Base-by-base conservation (phyloP, 2,888 invertebrate species). In the Eilema caniola region DNA sequence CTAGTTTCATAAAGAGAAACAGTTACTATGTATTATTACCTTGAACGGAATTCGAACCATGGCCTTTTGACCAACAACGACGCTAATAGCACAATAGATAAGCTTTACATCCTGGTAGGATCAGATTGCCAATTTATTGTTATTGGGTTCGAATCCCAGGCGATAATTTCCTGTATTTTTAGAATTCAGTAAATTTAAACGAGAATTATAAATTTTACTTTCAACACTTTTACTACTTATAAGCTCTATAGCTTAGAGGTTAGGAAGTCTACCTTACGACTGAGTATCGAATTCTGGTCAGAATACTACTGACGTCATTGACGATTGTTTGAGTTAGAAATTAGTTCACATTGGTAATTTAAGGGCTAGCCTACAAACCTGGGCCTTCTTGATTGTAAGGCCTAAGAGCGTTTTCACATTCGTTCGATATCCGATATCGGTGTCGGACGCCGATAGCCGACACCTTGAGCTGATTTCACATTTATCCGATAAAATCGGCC, bases 31-130 rank as follows among this genome's bases (percentile, higher is more conserved):
- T 53, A 67, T 64, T 73, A 70, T 59, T 76, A 77, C 74, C 71
- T 74, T 66, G 74, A 63, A 62, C 67, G 82, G 82, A 83, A 83
- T 79, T 72, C 77, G 82, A 83, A 83, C 83, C 69, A 31, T 33
- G 75, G 74, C 75, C 81, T 75, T 82, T 77, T 82, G 82, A 82
- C 76, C 83, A 82, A 69, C 70, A 74, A 41, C 60, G 37, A 60
- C 56, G 70, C 74, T 81, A 80, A 81, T 81, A 78, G 81, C 81
- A 81, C 73, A 81, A 77, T 81, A 83, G 82, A 83, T 81, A 76
- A 83, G 24, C 23, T 23, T 73, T 60, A 76, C 76, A 79, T 82
- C 82, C 83, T 75, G 80, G 82, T 83, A 70, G 82, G 82, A 83
- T 82, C 83, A 73, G 74, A 83, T 82, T 75, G 74, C 82, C 73